These are phyloP conservation scores for Genyomyrus donnyi DNA, from an alignment of 2,113 vertebrate genomes.

Conservation along the genomic window DNA sequence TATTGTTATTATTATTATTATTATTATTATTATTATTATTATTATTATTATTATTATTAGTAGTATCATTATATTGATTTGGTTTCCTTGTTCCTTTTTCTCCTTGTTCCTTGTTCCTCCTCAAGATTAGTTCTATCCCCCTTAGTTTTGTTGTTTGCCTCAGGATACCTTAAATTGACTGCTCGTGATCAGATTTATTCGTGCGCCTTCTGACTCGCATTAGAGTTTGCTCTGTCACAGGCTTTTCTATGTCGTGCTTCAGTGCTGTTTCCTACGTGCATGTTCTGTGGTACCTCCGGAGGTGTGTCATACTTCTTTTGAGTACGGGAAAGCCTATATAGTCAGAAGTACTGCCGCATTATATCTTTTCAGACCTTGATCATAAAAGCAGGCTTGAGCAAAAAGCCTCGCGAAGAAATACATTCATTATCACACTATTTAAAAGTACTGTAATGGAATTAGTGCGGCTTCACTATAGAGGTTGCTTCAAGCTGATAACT, in stretches of 20 bases:
- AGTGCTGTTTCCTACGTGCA: neutral
- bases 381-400: neutral
- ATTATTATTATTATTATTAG: neutral
- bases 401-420: neutral
- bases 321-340: neutral
- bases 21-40: too few species aligned
- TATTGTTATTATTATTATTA: too few species aligned
- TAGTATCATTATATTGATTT: neutral
- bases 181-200: neutral
- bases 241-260: neutral
- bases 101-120: neutral
- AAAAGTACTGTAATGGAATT: neutral
- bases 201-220: neutral
- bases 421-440: neutral
- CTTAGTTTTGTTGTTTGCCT: neutral
- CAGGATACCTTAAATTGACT: neutral
- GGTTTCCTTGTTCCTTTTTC: neutral
- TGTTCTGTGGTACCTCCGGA: neutral
- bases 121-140: neutral
- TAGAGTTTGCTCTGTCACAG: neutral
- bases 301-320: neutral
- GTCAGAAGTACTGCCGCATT: neutral
- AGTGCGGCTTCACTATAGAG: neutral
- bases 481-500: neutral
- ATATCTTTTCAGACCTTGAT: neutral